A percentile compares a stretch with the other conserved stretches of the same genome.
These are phyloP conservation scores for Diplolepis rosae DNA, from an alignment of 2,888 invertebrate genomes.

Conservation along the genomic window DNA sequence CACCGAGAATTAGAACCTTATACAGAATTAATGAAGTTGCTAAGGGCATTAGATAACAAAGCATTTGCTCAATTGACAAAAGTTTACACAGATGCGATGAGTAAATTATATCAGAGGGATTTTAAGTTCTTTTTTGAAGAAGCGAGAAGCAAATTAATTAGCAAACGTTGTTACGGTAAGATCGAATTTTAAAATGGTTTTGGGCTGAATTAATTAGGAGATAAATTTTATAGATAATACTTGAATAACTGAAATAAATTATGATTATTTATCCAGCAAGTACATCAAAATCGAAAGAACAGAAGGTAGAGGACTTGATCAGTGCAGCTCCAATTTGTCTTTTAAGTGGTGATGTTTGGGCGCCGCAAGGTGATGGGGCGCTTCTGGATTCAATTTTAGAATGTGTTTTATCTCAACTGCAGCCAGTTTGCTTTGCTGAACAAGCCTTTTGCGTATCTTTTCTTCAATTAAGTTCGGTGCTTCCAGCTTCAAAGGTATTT, in stretches of 20 bases:
- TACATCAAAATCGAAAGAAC: constrained; percentile 63
- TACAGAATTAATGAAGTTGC: constrained; percentile 93
- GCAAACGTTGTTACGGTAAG: constrained; percentile 58
- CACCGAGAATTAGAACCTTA: constrained; percentile 92
- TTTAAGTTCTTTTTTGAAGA: constrained; percentile 85
- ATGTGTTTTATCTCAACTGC: constrained; percentile 90
- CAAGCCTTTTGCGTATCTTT: constrained; percentile 96
- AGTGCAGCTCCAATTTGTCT: constrained; percentile 68
- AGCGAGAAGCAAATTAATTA: constrained; percentile 74
- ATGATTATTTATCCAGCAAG: constrained; percentile 51
- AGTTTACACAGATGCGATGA: constrained; percentile 88
- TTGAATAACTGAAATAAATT: background rate
- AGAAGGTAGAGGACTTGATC: constrained; percentile 66
- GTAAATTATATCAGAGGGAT: constrained; percentile 92
- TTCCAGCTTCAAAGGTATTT: constrained; percentile 63
- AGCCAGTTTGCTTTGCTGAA: constrained; percentile 93
- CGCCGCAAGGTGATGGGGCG: constrained; percentile 68
- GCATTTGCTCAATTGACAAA: constrained; percentile 87
- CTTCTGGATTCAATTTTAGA: constrained; percentile 82
- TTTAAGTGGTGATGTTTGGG: constrained; percentile 66
- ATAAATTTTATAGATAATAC: background rate
- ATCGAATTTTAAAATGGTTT: background rate
- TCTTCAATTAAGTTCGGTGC: constrained; percentile 84
- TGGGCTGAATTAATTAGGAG: too few relatives aligned
- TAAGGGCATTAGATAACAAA: constrained; percentile 89